Conservation (phyloP, 2,797 vertebrate species). For the Ataeniobius toweri region DNA sequence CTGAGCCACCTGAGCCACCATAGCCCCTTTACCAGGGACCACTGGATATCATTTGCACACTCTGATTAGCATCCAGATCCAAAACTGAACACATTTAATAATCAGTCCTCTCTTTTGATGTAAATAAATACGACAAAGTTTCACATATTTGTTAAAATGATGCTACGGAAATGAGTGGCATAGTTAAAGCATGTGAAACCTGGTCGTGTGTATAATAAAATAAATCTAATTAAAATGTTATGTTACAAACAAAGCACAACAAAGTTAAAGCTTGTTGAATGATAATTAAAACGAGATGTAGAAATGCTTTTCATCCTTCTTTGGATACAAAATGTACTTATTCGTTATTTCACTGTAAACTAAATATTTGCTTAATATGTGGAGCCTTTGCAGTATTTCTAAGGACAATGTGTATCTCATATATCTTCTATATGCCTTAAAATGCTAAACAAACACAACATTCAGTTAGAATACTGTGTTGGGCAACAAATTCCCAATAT, state of each 20-base stretch:
- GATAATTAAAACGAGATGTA: neutral
- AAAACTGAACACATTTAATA: neutral
- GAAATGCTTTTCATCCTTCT: neutral
- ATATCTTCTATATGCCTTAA: neutral
- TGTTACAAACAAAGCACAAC: neutral
- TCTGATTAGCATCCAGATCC: too few species aligned
- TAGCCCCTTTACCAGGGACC: too few species aligned
- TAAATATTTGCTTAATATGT: neutral
- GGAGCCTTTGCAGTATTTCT: neutral
- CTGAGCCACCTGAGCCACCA: too few species aligned
- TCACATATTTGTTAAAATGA: neutral
- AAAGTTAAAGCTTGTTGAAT: neutral
- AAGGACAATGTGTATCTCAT: neutral
- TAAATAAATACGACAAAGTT: neutral
- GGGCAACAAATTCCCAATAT: neutral
- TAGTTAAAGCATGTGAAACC: neutral
- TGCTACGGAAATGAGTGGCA: neutral
- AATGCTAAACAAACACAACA: neutral
- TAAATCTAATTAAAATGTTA: neutral
- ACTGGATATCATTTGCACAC: too few species aligned
- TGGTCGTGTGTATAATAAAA: neutral
- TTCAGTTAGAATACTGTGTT: neutral
- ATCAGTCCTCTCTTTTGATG: neutral
- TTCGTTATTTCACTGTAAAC: neutral
- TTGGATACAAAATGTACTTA: too few species aligned